Conservation (phyloP, 2,888 invertebrate species). For the Mylabris sibirica region DNA sequence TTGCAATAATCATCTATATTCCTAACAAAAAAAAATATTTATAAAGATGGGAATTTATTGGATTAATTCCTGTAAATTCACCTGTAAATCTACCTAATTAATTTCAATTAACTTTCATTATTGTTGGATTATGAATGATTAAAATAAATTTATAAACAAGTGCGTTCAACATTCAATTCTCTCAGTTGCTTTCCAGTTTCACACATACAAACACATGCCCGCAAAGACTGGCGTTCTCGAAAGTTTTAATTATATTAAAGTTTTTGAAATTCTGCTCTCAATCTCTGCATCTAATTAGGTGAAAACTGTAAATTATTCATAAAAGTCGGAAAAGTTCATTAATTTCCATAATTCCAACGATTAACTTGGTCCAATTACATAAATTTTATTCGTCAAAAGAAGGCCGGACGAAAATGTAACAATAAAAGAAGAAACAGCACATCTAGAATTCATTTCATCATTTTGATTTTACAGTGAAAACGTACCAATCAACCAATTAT, state of each 20-base stretch:
- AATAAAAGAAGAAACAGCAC: neutral
- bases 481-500: neutral
- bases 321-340: slow-evolving; percentile 14
- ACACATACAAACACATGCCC: too few species aligned
- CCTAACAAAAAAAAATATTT: neutral
- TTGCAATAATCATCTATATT: slow-evolving; percentile 36
- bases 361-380: slow-evolving; percentile 18
- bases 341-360: slow-evolving; percentile 23
- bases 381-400: slow-evolving; percentile 21
- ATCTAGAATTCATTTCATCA: neutral
- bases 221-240: neutral
- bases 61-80: slow-evolving; percentile 5
- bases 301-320: slow-evolving; percentile 17
- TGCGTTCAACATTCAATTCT: slow-evolving; percentile 6
- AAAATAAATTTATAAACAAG: slow-evolving; percentile 16
- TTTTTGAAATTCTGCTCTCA: slow-evolving; percentile 7
- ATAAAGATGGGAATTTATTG: slow-evolving; percentile 10
- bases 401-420: neutral
- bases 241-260: slow-evolving; percentile 19
- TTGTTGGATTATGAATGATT: neutral
- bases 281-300: slow-evolving; percentile 19
- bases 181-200: neutral
- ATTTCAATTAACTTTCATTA: neutral
- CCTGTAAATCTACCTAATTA: neutral
- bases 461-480: neutral